phyloP scores from a whole-genome alignment of 1,140 invertebrate species.

The Caerostris extrusa region DNA sequence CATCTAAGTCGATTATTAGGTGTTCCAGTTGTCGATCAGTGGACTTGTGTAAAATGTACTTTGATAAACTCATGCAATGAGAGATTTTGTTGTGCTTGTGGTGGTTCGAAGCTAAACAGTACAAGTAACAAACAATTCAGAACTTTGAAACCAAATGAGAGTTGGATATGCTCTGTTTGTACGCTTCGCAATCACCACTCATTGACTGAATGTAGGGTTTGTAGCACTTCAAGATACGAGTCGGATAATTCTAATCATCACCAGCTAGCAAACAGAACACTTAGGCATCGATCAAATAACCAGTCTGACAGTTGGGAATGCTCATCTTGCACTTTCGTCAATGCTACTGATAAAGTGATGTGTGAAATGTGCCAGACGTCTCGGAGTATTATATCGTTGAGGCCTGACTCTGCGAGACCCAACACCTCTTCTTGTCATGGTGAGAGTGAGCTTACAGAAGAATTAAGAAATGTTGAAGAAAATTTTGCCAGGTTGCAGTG shows the following conservation, averaged over 20 bases:
- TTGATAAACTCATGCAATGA: slow-evolving; percentile 88
- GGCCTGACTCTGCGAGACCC: slow-evolving; percentile 76
- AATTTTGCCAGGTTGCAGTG: slow-evolving; percentile 90
- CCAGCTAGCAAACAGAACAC: slow-evolving; percentile 40
- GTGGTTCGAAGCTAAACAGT: slow-evolving; percentile 88
- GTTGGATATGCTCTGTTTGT: slow-evolving; percentile 89
- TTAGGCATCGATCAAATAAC: slow-evolving; percentile 36
- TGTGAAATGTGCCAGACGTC: slow-evolving; percentile 93
- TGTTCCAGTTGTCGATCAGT: slow-evolving; percentile 82
- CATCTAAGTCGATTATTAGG: slow-evolving; percentile 54
- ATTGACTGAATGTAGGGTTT: slow-evolving; percentile 88
- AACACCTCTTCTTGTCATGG: slow-evolving; percentile 82
- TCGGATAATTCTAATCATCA: slow-evolving; percentile 71
- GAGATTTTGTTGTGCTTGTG: slow-evolving; percentile 90
- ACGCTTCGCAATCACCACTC: slow-evolving; percentile 91
- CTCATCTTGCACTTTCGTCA: slow-evolving; percentile 80
- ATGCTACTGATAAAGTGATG: slow-evolving; percentile 78
- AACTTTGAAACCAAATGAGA: slow-evolving; percentile 85
- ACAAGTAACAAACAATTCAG: slow-evolving; percentile 77
- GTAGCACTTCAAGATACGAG: slow-evolving; percentile 81
- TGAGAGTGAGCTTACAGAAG: slow-evolving; percentile 92
- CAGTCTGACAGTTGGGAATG: slow-evolving; percentile 80
- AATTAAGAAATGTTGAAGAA: slow-evolving; percentile 90
- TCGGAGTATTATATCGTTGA: slow-evolving; percentile 79
- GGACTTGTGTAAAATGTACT: slow-evolving; percentile 94